Percentiles rank a stretch among this genome's conserved stretches.
phyloP scores from a whole-genome alignment of 1,140 invertebrate genomes.

The Ephestia elutella region DNA sequence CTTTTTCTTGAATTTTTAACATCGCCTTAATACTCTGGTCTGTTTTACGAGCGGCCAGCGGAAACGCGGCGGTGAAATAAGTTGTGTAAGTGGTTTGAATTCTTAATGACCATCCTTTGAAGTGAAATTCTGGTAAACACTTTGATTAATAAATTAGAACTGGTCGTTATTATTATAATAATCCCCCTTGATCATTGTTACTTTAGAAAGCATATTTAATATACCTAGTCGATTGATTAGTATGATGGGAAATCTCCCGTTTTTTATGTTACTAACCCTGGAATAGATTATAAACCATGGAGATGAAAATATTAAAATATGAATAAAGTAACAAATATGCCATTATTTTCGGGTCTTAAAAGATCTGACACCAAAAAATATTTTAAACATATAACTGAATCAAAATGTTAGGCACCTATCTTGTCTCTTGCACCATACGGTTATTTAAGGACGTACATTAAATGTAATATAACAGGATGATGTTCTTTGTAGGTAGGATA shows the following conservation, averaged over 20 bases:
- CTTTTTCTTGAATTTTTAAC: constrained; percentile 54
- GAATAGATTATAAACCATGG: too few species aligned
- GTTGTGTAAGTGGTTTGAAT: background rate
- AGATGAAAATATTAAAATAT: too few species aligned
- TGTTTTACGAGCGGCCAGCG: constrained; percentile 12
- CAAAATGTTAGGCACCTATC: background rate
- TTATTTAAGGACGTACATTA: constrained; percentile 1
- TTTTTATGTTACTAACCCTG: too few species aligned
- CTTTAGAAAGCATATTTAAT: too few species aligned
- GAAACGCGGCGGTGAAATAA: background rate
- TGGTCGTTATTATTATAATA: background rate
- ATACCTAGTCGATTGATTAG: too few species aligned
- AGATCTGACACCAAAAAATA: too few species aligned
- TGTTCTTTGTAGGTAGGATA: constrained; percentile 27
- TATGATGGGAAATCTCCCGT: too few species aligned
- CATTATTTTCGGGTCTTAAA: too few species aligned
- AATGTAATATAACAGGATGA: constrained; percentile 10
- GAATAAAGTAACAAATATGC: too few species aligned
- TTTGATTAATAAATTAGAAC: background rate
- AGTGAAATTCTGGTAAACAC: background rate
- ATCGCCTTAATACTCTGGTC: constrained; percentile 19
- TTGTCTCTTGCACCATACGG: constrained; percentile 6
- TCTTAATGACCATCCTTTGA: constrained; percentile 3
- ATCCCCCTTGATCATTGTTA: too few species aligned
- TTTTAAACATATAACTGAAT: background rate